phyloP scores from a whole-genome alignment of 2,888 invertebrate genomes.

The Cistogaster globosa region DNA sequence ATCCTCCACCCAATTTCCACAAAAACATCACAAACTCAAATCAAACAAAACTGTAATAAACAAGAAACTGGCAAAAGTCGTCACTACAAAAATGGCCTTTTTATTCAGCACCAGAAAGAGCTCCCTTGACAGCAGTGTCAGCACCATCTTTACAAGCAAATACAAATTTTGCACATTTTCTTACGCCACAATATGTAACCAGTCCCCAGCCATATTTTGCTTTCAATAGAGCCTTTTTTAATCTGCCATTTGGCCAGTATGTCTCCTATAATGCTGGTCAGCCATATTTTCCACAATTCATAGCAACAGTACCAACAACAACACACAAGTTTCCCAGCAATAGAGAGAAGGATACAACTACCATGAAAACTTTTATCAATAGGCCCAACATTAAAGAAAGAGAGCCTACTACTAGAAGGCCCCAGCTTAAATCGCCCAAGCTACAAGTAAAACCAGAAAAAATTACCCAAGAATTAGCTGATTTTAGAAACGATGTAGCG shows the following conservation, averaged over 20 bases:
- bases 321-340: background rate
- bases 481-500: constrained; percentile 76
- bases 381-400: constrained; percentile 68
- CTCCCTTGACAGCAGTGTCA: background rate
- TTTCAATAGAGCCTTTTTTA: constrained; percentile 68
- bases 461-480: constrained; percentile 20
- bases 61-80: constrained; percentile 77
- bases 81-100: constrained; percentile 79
- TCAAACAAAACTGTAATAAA: constrained; percentile 16
- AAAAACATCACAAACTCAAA: constrained; percentile 15
- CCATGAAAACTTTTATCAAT: constrained; percentile 48
- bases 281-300: constrained; percentile 50
- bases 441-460: constrained; percentile 67
- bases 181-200: constrained; percentile 58
- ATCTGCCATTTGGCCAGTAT: constrained; percentile 71
- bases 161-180: background rate
- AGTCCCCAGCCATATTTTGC: constrained; percentile 51
- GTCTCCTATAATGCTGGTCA: constrained; percentile 26
- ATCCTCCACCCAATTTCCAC: constrained; percentile 68
- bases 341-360: constrained; percentile 32
- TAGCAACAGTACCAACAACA: constrained; percentile 36
- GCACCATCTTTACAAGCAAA: background rate
- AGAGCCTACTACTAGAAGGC: constrained; percentile 75
- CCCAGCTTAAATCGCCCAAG: constrained; percentile 71
- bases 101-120: constrained; percentile 48